Base-by-base conservation (phyloP, 2,888 invertebrate genomes). In the Ptilodon capucinus region DNA sequence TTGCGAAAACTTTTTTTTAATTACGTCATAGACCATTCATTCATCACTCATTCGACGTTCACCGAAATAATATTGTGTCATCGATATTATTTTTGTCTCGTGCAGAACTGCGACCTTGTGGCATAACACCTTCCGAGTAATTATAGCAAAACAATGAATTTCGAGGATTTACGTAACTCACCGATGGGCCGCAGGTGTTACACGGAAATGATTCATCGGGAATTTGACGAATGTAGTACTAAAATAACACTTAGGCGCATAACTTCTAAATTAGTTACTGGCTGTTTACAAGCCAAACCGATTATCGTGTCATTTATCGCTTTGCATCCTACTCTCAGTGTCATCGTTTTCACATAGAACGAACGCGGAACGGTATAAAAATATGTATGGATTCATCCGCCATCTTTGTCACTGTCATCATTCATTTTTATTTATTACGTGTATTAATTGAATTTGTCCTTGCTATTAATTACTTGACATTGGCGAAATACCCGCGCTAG, bases 81-180 rank as follows among this genome's bases (percentile, higher is more conserved):
- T 21, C n/a, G 35, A 17, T 53, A 58, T 59, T 66, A 66, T 65
- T 65, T 64, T 54, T 36, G 55, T 55, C 50, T 46, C 49, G 42
- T 43, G 57, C 49, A 48, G 55, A 55, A 49, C 32, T 23, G 40
- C 32, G 49, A 52, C 63, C 63, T 64, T 59, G 64, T 43, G 61
- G 64, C 68, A 53, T 55, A 51, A 58, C 41, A 47, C 30, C 16
- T 21, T 14, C 19, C 7, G 13, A 4, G 19, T 67, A 60, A 64
- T 60, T 60, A 64, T 62, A 64, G 46, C n/a, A 51, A 53, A 65
- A 76, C 77, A 76, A 73, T 71, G 55, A 53, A 5, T 38, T 38
- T 19, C n/a, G 19, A 38, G n/a, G 47, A 47, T 64, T 68, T 57
- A 60, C 62, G 52, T 64, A 61, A 67, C 32, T n/a, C 44, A 44